Evolutionary conservation across 2,797 vertebrate species (phyloP).

Genomic region (Coccyzus lansbergi): DNA sequence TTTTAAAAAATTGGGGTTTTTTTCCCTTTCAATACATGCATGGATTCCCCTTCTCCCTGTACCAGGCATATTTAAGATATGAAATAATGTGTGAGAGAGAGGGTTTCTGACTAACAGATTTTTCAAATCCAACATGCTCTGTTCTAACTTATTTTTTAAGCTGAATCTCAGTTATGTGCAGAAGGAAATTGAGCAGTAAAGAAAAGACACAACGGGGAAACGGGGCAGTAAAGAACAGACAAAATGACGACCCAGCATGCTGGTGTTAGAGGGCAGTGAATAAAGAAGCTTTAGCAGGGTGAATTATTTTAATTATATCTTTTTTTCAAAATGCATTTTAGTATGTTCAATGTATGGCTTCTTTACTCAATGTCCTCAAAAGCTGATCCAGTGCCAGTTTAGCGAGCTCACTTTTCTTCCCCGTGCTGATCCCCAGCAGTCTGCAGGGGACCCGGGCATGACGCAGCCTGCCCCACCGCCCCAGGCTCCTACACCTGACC

Average conservation of each 20-base stretch:
- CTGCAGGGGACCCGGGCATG: neutral
- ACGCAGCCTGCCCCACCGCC: neutral
- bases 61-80: neutral
- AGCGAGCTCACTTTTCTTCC: neutral
- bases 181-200: neutral
- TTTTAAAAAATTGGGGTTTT: neutral
- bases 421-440: accelerated
- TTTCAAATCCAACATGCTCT: neutral
- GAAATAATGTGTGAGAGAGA: neutral
- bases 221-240: neutral
- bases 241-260: neutral
- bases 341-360: accelerated
- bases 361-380: neutral
- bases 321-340: neutral
- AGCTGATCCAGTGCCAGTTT: neutral
- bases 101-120: neutral
- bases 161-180: neutral
- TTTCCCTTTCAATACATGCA: neutral
- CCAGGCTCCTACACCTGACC: neutral
- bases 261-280: neutral
- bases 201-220: neutral
- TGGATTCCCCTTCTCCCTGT: neutral
- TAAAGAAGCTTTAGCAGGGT: neutral
- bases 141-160: neutral
- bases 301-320: neutral